Conservation (phyloP, 2,888 invertebrate genomes). For the Glyphotaelius pellucidus region DNA sequence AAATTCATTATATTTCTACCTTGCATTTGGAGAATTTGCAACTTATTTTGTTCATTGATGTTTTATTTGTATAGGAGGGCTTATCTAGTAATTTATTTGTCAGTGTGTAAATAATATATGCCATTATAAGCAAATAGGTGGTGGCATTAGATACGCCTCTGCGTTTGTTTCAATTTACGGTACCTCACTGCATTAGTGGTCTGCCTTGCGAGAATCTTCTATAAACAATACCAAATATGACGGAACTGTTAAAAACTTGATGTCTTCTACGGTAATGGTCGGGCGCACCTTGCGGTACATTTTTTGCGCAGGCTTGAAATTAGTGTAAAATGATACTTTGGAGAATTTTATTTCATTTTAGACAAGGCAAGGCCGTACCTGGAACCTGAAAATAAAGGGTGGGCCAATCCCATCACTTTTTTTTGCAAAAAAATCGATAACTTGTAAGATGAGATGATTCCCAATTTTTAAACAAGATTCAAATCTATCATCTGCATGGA, state of each 20-base stretch:
- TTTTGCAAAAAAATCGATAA: not conserved
- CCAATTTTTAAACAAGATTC: not conserved
- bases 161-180: conserved; percentile 7
- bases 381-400: not conserved
- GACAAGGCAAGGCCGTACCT: not conserved
- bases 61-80: not conserved
- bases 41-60: no score
- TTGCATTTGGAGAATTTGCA: no score
- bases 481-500: no score
- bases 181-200: not conserved
- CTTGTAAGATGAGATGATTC: not conserved
- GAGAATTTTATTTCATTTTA: not conserved
- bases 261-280: not conserved
- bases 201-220: conserved; percentile 2
- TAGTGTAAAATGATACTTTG: not conserved
- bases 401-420: no score
- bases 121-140: not conserved
- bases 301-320: not conserved
- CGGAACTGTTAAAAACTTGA: not conserved
- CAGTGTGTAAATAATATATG: not conserved
- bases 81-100: not conserved
- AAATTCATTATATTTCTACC: no score
- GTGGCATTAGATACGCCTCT: conserved; percentile 10
- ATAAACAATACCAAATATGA: not conserved
- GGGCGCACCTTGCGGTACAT: not conserved